Base-by-base conservation (phyloP, 2,888 invertebrate genomes). In the Cordilura impudica region DNA sequence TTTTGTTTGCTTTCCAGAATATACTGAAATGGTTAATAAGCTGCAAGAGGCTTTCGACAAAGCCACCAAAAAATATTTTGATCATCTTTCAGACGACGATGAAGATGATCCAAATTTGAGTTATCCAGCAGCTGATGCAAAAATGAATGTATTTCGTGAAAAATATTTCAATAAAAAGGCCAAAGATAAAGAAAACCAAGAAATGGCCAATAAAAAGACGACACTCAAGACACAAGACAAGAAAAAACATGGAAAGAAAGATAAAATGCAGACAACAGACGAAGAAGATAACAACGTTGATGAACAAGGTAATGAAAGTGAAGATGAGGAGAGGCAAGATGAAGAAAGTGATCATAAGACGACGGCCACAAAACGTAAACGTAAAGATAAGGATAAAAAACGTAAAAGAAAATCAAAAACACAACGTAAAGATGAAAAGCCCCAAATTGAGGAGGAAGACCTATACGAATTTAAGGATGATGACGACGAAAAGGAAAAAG, bases 21-120 rank as follows among this genome's bases (percentile, higher is more conserved):
- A 96, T 85, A 96, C 96, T 0, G 93, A 93, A 87, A 97, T 97
- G 96, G 96, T 95, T 8, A 94, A 95, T 86, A 96, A 94, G 87
- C 91, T 97, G 71, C 94, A 95, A 88, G 92, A 93, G 83, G 95
- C 94, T 10, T 97, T 97, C 86, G 94, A 95, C 83, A 93, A 94
- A 81, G 93, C 95, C 12, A 95, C 95, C 3, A 94, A 95, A 86
- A 94, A 95, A 85, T 97, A 95, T 88, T 92, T 97, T 81, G 95
- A 96, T 87, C 93, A 95, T 84, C 92, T 95, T 81, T 93, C 94
- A 8, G 95, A 96, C 16, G 96, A 96, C 86, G 95, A 96, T 21
- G 96, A 96, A 86, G 94, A 94, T 87, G 94, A 94, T 88, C 93
- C 93, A 69, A 93, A 93, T 75, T 92, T 94, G 3, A 94, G 94